Conservation (phyloP, 92 coral and sea anemone genomes). For the Montipora capitata region DNA sequence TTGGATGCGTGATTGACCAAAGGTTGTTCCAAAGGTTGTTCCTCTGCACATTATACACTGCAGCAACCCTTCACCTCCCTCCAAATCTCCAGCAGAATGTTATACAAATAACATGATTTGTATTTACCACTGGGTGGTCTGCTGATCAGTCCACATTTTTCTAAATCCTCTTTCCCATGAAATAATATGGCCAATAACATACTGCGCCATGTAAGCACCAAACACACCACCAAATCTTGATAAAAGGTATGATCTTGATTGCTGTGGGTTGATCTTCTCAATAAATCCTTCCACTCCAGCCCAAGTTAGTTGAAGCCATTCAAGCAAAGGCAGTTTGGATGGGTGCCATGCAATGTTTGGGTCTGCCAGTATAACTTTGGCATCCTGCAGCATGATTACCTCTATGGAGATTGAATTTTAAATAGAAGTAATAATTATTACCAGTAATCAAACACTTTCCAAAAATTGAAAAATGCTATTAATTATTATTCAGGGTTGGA, state of each 20-base stretch:
- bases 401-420: conserved; percentile 16
- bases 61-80: too few species aligned
- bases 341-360: conserved; percentile 58
- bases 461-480: too few species aligned
- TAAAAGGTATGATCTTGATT: conserved; percentile 68
- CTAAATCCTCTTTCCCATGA: conserved; percentile 85
- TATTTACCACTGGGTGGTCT: conserved; percentile 74
- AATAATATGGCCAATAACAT: conserved; percentile 88
- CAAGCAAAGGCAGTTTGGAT: conserved; percentile 76
- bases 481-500: too few species aligned
- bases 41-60: too few species aligned
- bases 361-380: conserved; percentile 86
- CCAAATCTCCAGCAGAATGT: too few species aligned
- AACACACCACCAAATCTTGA: conserved; percentile 90
- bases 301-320: conserved; percentile 95
- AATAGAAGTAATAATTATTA: neutral
- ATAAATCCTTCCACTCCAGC: conserved; percentile 85
- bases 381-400: conserved; percentile 69
- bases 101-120: too few species aligned
- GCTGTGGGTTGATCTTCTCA: conserved; percentile 57
- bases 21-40: too few species aligned
- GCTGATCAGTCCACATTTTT: conserved; percentile 72
- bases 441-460: too few species aligned
- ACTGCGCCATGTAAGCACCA: conserved; percentile 86
- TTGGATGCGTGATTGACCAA: too few species aligned